A percentile compares a stretch with the other conserved stretches of the same genome.
Conservation (phyloP, 1,140 invertebrate genomes). For the Drosophila seguyi region DNA sequence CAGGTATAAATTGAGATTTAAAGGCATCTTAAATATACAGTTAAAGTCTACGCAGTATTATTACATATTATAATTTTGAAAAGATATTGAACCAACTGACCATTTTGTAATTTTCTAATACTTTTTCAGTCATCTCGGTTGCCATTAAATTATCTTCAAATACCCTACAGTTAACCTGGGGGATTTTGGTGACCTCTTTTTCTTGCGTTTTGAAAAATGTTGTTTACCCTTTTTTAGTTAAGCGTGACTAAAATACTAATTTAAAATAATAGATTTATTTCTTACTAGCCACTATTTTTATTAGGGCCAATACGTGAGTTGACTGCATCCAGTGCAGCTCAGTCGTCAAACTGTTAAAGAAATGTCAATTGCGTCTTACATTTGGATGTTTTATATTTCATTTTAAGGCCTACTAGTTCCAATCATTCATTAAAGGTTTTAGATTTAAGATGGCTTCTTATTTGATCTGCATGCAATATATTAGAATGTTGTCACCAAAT, state of each 20-base stretch:
- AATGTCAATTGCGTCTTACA: background rate
- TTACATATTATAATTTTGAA: background rate
- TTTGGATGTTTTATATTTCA: background rate
- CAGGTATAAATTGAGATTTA: background rate
- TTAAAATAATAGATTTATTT: background rate
- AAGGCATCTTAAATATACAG: background rate
- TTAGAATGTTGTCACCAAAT: background rate
- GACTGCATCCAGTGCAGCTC: slow-evolving; percentile 23
- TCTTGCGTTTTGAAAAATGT: background rate
- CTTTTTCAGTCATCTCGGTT: background rate
- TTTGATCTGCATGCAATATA: background rate
- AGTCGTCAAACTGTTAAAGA: slow-evolving; percentile 1
- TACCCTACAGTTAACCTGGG: background rate
- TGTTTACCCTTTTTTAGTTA: background rate
- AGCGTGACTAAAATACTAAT: slow-evolving; percentile 11
- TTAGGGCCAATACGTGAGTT: slow-evolving; percentile 49
- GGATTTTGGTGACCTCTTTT: background rate
- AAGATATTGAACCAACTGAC: background rate
- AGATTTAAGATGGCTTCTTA: background rate
- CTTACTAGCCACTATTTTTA: background rate
- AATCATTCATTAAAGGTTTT: background rate
- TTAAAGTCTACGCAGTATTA: background rate
- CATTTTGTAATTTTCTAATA: background rate
- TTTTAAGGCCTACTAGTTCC: background rate
- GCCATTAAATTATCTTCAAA: background rate